Conservation (phyloP, 2,888 invertebrate species). For the Philhelius pedissequus region DNA sequence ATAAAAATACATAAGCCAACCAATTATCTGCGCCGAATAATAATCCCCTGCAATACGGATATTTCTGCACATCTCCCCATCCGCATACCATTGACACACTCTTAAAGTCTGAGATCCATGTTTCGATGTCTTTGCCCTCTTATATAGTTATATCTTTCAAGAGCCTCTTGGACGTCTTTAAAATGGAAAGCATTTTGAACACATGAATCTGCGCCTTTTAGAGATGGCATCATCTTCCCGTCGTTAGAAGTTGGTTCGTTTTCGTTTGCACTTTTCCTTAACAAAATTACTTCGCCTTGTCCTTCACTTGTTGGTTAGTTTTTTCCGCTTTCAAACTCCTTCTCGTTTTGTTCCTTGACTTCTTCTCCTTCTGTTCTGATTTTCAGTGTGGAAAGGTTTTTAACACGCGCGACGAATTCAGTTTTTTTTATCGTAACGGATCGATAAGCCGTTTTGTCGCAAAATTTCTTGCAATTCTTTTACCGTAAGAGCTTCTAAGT, state of each 20-base stretch:
- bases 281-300: neutral
- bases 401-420: constrained; percentile 1
- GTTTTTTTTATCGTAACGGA: constrained; percentile 7
- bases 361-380: neutral
- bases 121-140: constrained; percentile 21
- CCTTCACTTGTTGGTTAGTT: neutral
- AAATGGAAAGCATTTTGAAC: constrained; percentile 2
- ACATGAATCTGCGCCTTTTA: too few species aligned
- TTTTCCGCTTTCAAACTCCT: neutral
- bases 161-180: constrained; percentile 31
- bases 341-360: constrained; percentile 1
- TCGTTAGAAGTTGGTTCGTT: neutral
- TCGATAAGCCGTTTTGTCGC: constrained; percentile 1
- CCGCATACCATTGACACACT: constrained; percentile 15
- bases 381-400: neutral
- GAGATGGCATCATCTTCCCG: neutral
- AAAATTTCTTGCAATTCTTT: constrained; percentile 14
- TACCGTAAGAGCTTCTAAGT: too few species aligned
- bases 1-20: too few species aligned
- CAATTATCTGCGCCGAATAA: too few species aligned
- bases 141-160: constrained; percentile 31
- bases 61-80: constrained; percentile 45
- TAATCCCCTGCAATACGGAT: too few species aligned
- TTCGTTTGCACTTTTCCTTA: neutral
- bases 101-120: constrained; percentile 39